Conservation (phyloP, 2,113 vertebrate species). For the Cygnus buccinator region DNA sequence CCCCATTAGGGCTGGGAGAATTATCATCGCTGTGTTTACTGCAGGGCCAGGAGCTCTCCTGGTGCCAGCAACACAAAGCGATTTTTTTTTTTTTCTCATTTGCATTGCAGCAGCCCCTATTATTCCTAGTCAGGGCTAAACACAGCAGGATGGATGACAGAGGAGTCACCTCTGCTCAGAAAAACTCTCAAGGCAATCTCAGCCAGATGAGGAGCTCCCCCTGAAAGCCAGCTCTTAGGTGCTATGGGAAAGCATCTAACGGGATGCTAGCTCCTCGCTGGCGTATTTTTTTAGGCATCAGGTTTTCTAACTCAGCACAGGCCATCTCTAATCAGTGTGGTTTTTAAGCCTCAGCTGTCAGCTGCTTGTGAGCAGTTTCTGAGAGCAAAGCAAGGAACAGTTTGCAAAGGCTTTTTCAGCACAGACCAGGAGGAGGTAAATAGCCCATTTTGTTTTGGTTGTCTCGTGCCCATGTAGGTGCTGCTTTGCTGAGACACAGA, state of each 20-base stretch:
- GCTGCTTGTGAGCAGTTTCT: background rate
- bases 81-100: background rate
- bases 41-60: background rate
- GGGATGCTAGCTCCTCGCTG: background rate
- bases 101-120: background rate
- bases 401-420: background rate
- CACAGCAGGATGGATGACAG: background rate
- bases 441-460: background rate
- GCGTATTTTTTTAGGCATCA: background rate
- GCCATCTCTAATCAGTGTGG: background rate
- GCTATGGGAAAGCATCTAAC: background rate
- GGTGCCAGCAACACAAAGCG: background rate
- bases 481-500: background rate
- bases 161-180: background rate
- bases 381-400: background rate
- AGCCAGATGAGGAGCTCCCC: background rate
- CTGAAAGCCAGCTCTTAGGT: background rate
- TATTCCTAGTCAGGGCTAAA: background rate
- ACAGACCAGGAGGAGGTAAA: background rate
- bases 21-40: background rate
- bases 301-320: background rate
- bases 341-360: constrained; percentile 3
- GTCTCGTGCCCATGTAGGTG: background rate
- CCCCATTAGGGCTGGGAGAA: background rate
- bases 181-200: background rate